phyloP scores from a whole-genome alignment of 2,888 invertebrate species.

The Quadroppia sp. region DNA sequence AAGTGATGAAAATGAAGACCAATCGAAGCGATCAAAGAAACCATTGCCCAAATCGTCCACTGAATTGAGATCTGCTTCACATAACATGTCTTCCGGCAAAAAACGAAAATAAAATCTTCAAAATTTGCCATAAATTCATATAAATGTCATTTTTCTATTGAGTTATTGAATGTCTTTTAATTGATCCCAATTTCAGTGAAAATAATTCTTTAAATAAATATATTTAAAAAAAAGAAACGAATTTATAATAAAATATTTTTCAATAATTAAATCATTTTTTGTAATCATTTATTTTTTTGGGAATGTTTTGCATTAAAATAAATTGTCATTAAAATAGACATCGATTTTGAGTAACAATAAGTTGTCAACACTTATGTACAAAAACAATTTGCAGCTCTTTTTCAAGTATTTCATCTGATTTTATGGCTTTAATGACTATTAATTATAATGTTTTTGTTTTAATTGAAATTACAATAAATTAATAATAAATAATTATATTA shows the following conservation, averaged over 20 bases:
- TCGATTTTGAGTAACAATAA: neutral
- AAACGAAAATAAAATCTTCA: conserved; percentile 30
- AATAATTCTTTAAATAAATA: neutral
- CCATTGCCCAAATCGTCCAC: neutral
- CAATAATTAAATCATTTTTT: no score
- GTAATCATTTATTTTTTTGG: no score
- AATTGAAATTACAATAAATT: neutral
- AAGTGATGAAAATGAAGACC: conserved; percentile 24
- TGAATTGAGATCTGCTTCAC: conserved; percentile 19
- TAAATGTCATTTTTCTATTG: no score
- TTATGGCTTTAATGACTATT: conserved; percentile 25
- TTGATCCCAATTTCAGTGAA: neutral
- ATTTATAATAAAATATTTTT: neutral
- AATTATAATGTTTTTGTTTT: neutral
- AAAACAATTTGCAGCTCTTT: conserved; percentile 9
- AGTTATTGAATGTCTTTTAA: no score
- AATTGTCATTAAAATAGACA: neutral
- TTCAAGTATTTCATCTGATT: neutral
- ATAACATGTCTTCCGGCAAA: conserved; percentile 7
- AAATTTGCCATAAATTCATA: no score
- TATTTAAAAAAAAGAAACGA: no score
- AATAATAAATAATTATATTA: conserved; percentile 19
- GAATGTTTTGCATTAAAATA: conserved; percentile 16
- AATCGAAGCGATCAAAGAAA: conserved; percentile 21
- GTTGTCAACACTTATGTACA: neutral